These are phyloP conservation scores for Perognathus longimembris DNA, from an alignment of 2,113 vertebrate species.

Conservation along the genomic window DNA sequence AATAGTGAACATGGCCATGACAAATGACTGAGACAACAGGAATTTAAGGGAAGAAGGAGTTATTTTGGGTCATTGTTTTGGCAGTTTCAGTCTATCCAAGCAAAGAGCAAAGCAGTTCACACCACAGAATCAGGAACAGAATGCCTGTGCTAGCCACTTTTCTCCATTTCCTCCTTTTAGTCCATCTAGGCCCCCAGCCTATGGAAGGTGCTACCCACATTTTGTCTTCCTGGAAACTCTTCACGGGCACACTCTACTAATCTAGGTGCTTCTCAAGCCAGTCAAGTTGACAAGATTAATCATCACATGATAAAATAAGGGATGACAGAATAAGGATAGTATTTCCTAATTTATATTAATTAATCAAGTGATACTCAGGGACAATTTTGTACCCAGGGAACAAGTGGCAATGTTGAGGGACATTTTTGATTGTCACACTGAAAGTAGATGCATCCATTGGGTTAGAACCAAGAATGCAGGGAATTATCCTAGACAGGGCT, in stretches of 20 bases:
- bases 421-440: not conserved
- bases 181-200: too few relatives aligned
- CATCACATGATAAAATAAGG: not conserved
- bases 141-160: too few relatives aligned
- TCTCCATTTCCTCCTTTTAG: too few relatives aligned
- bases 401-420: not conserved
- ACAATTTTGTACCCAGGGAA: not conserved
- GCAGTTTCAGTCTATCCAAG: not conserved
- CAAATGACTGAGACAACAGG: not conserved
- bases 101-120: not conserved
- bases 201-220: too few relatives aligned
- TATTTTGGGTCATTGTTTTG: not conserved
- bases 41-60: not conserved
- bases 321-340: not conserved
- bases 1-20: not conserved
- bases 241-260: not conserved
- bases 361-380: not conserved
- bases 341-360: constrained; percentile 36
- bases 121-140: too few relatives aligned
- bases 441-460: not conserved
- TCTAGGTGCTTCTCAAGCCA: not conserved
- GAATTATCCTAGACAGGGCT: not conserved
- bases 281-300: not conserved
- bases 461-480: not conserved
- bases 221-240: not conserved